Evolutionary conservation across 2,113 vertebrate genomes (phyloP).

Genomic region (Numida meleagris): DNA sequence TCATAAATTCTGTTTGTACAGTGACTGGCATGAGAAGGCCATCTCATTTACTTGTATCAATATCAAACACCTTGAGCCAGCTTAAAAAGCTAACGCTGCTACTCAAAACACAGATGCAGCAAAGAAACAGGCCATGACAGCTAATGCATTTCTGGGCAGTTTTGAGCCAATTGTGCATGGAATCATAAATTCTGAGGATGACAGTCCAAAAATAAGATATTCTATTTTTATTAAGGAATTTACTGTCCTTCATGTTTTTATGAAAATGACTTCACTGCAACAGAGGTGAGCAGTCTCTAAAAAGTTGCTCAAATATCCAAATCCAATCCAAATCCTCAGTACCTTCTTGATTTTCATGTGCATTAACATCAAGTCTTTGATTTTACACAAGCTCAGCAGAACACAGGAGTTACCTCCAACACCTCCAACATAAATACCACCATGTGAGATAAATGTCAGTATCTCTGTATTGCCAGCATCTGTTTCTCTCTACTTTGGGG

Average conservation of each 20-base stretch:
- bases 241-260: conserved; percentile 5
- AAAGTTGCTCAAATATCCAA: background rate
- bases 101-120: background rate
- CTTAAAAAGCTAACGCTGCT: background rate
- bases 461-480: background rate
- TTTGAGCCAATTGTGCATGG: conserved; percentile 31
- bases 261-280: background rate
- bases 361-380: background rate
- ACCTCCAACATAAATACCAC: background rate
- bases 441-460: background rate
- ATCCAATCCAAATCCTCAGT: background rate
- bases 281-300: background rate
- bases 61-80: background rate
- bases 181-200: conserved; percentile 19
- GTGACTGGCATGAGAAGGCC: background rate
- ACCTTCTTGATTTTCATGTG: background rate
- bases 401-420: background rate
- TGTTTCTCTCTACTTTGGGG: background rate
- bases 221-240: background rate
- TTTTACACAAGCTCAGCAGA: background rate
- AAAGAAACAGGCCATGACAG: conserved; percentile 36
- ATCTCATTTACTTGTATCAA: background rate
- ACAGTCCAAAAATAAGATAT: conserved; percentile 43
- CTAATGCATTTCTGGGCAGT: conserved; percentile 8
- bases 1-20: background rate